phyloP scores from a whole-genome alignment of 1,140 invertebrate species.

The Helicoverpa zea region DNA sequence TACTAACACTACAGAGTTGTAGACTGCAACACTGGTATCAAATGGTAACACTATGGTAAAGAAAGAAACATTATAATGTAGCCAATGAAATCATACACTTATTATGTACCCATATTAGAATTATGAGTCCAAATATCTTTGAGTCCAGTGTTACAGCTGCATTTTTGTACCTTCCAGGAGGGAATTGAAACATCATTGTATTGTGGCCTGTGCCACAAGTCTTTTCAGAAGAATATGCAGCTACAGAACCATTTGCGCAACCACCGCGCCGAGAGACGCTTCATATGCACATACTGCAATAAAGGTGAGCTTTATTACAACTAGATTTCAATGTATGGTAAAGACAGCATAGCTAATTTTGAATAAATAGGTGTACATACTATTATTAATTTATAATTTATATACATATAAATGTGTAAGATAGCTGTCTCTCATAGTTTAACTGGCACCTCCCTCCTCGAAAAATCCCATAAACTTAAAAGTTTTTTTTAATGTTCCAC shows the following conservation, averaged over 20 bases:
- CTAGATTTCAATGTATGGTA: no score
- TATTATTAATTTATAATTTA: no score
- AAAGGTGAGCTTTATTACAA: conserved; percentile 80
- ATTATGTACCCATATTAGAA: neutral
- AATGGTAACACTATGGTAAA: neutral
- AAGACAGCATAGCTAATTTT: no score
- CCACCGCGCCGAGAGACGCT: conserved; percentile 88
- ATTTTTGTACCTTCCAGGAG: conserved; percentile 58
- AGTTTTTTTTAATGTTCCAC: neutral
- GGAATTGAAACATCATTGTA: conserved; percentile 60
- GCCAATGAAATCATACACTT: no score
- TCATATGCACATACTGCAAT: conserved; percentile 88
- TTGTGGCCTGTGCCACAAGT: conserved; percentile 88
- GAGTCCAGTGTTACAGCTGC: conserved; percentile 3
- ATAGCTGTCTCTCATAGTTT: no score
- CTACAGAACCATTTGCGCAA: conserved; percentile 88
- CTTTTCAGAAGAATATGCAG: conserved; percentile 87
- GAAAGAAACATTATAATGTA: no score
- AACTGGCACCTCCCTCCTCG: no score
- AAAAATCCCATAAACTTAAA: neutral
- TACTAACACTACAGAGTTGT: neutral
- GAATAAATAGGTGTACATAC: no score
- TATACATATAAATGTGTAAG: no score
- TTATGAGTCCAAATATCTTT: neutral
- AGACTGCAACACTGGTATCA: neutral